Base-by-base conservation (phyloP, 2,888 invertebrate species). In the Diadegma fenestrale region DNA sequence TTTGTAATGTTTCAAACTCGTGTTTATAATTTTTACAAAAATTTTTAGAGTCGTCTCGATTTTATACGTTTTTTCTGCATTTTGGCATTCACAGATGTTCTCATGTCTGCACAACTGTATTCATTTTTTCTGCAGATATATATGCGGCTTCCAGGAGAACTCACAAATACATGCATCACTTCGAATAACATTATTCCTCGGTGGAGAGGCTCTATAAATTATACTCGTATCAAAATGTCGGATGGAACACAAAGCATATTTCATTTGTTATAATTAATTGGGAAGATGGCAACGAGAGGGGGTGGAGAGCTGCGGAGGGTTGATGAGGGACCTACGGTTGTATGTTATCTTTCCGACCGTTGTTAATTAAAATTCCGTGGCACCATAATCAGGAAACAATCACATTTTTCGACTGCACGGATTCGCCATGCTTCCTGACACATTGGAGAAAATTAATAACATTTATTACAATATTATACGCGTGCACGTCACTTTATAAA, bases 311-410 rank as follows among this genome's bases (percentile, higher is more conserved):
- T 43, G n/a, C 19, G 17, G 17, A 19, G n/a, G 48, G 45, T 61
- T 69, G 78, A 61, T 33, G 69, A 69, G 61, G 33, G 22, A 45
- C 17, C 12, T 61, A 69, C 17, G 78, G 14, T 79, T 22, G 48
- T 61, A 63, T 72, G 80, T 58, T 81, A 84, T 84, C 75, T 80
- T 43, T 26, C 69, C 72, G 79, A 79, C 69, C 79, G 84, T 63
- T 85, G 88, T 88, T 88, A 88, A 89, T 89, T 89, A 89, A 90
- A 90, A 89, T 89, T 85, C 87, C 87, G 86, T 80, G 69, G 66
- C 77, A 58, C 66, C 71, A 81, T 86, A 88, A 89, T 89, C 88
- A 88, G 87, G 80, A 89, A 88, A 86, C 84, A 87, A 88, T 87
- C 85, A 88, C 85, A 86, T 88, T 86, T 87, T 77, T 71, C 17